phyloP scores from a whole-genome alignment of 2,113 vertebrate species.

The Cebus imitator region DNA sequence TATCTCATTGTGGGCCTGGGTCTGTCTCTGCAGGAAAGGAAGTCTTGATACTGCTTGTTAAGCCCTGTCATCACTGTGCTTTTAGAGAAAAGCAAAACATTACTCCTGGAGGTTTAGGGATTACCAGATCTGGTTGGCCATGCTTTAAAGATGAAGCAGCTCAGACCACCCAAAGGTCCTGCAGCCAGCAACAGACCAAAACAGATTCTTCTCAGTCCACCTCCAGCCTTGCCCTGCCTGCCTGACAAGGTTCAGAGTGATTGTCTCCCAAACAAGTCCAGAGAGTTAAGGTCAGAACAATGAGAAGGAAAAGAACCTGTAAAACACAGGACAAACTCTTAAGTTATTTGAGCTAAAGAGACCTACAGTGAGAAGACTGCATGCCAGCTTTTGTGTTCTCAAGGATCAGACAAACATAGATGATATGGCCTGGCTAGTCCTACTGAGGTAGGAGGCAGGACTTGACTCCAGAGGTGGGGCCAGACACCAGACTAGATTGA shows the following conservation, averaged over 20 bases:
- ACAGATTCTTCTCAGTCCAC: neutral
- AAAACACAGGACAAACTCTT: neutral
- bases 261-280: neutral
- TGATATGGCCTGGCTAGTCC: neutral
- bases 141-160: neutral
- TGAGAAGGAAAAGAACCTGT: neutral
- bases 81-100: neutral
- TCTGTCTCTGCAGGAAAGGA: neutral
- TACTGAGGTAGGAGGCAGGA: too few species aligned
- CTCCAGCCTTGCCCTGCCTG: fast-evolving
- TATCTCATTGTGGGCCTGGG: neutral
- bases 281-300: neutral
- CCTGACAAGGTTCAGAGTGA: neutral
- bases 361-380: neutral
- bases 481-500: too few species aligned
- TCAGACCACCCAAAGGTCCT: neutral
- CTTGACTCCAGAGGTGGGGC: too few species aligned
- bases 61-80: neutral
- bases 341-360: neutral
- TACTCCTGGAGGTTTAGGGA: neutral
- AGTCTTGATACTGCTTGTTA: fast-evolving
- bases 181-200: too few species aligned
- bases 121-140: neutral
- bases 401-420: neutral
- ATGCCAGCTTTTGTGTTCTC: neutral